phyloP scores from a whole-genome alignment of 2,113 vertebrate species.

The Sorex fumeus region DNA sequence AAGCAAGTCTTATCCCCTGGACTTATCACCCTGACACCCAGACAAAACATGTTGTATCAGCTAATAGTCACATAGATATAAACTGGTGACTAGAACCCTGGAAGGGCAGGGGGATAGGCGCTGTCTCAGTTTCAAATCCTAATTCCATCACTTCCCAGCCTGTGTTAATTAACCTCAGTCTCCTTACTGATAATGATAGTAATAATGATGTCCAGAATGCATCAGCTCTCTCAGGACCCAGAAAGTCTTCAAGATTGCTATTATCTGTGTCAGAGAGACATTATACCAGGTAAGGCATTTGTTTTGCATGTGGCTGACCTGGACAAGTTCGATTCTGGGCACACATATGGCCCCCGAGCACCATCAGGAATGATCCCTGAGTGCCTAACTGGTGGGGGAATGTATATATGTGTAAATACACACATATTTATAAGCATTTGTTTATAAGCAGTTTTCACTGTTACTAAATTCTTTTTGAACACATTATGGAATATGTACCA shows the following conservation, averaged over 20 bases:
- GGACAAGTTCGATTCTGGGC: too few relatives aligned
- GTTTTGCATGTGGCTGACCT: too few relatives aligned
- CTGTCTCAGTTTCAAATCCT: slow-evolving; percentile 23
- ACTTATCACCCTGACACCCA: too few relatives aligned
- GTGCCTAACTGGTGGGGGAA: too few relatives aligned
- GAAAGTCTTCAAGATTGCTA: neutral
- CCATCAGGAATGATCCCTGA: too few relatives aligned
- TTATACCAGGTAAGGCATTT: too few relatives aligned
- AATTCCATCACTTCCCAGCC: neutral
- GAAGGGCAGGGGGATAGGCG: neutral
- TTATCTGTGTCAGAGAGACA: too few relatives aligned
- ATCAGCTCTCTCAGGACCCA: neutral
- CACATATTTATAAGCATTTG: too few relatives aligned
- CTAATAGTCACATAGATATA: neutral
- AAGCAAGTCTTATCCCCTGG: too few relatives aligned
- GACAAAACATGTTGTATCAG: neutral
- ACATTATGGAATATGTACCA: slow-evolving; percentile 51
- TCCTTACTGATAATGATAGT: neutral
- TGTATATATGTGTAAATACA: too few relatives aligned
- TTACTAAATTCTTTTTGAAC: slow-evolving; percentile 55
- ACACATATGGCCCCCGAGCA: too few relatives aligned
- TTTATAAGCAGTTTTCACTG: neutral
- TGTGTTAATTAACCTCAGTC: neutral
- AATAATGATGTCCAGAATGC: neutral
- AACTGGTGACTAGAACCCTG: neutral